Conservation (phyloP, 2,113 vertebrate species). For the Otis tarda region DNA sequence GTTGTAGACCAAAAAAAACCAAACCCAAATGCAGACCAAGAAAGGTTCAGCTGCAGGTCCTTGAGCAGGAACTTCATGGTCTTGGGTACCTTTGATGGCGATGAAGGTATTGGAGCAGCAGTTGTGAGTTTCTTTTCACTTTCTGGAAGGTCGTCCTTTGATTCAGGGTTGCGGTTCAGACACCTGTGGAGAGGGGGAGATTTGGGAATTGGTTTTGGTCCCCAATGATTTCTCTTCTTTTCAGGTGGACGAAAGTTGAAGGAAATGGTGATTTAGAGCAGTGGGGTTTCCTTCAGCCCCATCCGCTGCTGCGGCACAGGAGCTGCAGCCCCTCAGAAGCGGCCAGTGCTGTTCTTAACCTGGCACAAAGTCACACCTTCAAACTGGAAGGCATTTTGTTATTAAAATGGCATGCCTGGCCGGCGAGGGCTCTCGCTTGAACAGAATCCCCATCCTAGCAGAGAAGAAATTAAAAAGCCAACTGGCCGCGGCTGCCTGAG, state of each 20-base stretch:
- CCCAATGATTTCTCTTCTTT: neutral
- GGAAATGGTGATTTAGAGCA: neutral
- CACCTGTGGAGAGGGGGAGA: neutral
- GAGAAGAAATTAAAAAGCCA: conserved; percentile 71
- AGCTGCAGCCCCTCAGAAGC: neutral
- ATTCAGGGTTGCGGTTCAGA: neutral
- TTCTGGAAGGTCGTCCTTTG: fast-evolving
- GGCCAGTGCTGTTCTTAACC: neutral
- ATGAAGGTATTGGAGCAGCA: neutral
- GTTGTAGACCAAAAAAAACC: neutral
- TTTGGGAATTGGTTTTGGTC: neutral
- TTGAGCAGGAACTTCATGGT: neutral
- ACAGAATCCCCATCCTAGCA: conserved; percentile 42
- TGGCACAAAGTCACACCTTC: neutral
- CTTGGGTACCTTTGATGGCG: neutral
- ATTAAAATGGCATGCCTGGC: conserved; percentile 52
- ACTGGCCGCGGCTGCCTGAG: conserved; percentile 40
- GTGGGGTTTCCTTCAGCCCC: neutral
- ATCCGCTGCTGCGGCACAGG: neutral
- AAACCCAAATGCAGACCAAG: neutral
- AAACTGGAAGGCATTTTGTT: conserved; percentile 23
- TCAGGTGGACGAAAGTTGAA: neutral
- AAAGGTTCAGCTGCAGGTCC: neutral
- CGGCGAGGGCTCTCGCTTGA: conserved; percentile 47
- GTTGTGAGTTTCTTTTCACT: neutral